Conservation (phyloP, 2,797 vertebrate genomes). For the Xiphophorus birchmanni region DNA sequence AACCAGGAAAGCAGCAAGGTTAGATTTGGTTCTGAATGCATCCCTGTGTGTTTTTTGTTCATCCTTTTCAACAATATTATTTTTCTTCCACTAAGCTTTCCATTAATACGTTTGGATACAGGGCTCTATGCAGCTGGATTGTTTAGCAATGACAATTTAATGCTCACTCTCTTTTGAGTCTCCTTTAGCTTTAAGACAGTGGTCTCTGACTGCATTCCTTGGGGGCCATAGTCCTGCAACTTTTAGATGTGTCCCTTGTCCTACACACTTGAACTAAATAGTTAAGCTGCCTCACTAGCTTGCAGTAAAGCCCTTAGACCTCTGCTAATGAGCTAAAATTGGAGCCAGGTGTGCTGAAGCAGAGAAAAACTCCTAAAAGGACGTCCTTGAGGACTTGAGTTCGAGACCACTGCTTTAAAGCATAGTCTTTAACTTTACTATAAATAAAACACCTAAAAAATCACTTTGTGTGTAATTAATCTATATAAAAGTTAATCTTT, state of each 20-base stretch:
- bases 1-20: neutral
- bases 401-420: neutral
- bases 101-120: neutral
- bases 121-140: neutral
- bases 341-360: too few species aligned
- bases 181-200: neutral
- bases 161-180: neutral
- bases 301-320: too few species aligned
- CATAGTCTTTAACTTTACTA: neutral
- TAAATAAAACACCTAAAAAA: neutral
- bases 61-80: neutral
- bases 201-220: too few species aligned
- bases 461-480: neutral
- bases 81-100: neutral
- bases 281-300: too few species aligned
- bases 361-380: too few species aligned
- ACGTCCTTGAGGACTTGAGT: too few species aligned
- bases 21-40: neutral
- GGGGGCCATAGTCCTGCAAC: too few species aligned
- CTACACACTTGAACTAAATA: too few species aligned
- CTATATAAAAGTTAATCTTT: neutral
- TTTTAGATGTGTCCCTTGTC: too few species aligned
- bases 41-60: neutral
- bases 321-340: too few species aligned
- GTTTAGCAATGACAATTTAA: neutral